Conservation (phyloP, 1,140 invertebrate genomes). For the Euwallacea similis region DNA sequence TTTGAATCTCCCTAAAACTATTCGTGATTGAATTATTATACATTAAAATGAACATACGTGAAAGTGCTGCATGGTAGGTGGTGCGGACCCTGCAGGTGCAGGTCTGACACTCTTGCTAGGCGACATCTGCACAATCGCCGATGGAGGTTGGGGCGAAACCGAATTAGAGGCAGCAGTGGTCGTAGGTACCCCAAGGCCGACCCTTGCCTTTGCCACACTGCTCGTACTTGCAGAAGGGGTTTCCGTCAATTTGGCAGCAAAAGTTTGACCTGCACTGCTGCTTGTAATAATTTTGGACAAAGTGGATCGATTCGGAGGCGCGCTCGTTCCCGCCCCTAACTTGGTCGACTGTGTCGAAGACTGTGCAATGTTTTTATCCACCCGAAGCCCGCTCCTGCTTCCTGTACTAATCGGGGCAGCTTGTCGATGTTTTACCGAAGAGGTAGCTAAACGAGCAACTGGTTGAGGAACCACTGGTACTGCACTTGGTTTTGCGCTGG, state of each 20-base stretch:
- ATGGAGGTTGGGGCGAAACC: constrained; percentile 36
- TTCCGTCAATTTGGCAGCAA: constrained; percentile 64
- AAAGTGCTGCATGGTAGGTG: constrained; percentile 54
- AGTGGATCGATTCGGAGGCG: constrained; percentile 49
- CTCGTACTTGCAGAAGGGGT: constrained; percentile 20
- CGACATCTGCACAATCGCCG: constrained; percentile 49
- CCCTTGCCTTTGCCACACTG: constrained; percentile 14
- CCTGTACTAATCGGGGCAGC: constrained; percentile 52
- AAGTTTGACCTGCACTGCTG: constrained; percentile 59
- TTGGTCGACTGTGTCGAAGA: constrained; percentile 27
- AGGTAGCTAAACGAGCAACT: constrained; percentile 40
- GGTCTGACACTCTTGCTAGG: constrained; percentile 59
- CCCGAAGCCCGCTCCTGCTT: constrained; percentile 59
- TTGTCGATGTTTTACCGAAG: constrained; percentile 52
- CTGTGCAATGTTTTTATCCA: constrained; percentile 47
- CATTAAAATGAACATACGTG: constrained; percentile 39
- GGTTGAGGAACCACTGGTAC: constrained; percentile 22
- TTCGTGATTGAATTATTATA: constrained; percentile 10
- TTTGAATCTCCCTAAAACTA: too few relatives aligned
- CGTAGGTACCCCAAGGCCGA: constrained; percentile 26
- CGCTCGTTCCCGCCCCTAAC: constrained; percentile 19
- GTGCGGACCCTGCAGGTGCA: constrained; percentile 57
- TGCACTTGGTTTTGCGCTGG: constrained; percentile 32
- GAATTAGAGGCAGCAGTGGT: constrained; percentile 20
- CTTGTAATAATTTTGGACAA: constrained; percentile 55